A percentile compares a stretch with the other conserved stretches of the same genome.
These are phyloP conservation scores for Erythrolamprus reginae DNA, from an alignment of 2,113 vertebrate genomes.

Conservation along the genomic window DNA sequence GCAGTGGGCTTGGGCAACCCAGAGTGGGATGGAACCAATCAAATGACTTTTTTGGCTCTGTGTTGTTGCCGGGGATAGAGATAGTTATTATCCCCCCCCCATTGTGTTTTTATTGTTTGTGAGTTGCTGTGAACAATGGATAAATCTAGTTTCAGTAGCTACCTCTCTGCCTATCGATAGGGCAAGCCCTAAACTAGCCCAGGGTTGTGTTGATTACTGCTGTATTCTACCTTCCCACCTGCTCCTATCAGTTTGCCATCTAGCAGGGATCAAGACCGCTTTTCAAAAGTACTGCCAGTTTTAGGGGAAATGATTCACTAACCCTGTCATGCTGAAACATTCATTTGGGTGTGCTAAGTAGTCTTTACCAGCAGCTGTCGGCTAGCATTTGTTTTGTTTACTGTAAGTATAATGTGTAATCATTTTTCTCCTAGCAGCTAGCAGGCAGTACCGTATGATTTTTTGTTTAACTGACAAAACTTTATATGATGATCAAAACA, in stretches of 20 bases:
- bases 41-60: not conserved
- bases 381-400: not conserved
- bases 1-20: not conserved
- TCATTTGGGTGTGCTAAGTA: not conserved
- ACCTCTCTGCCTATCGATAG: not conserved
- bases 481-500: not conserved
- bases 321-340: not conserved
- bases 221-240: not conserved
- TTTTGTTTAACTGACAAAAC: not conserved
- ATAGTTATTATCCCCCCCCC: no score
- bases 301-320: not conserved
- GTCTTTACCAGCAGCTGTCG: not conserved
- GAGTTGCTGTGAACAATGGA: not conserved
- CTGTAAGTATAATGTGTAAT: not conserved
- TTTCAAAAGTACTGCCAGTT: not conserved
- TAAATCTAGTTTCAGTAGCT: not conserved
- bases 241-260: not conserved
- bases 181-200: not conserved
- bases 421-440: not conserved
- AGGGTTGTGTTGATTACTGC: not conserved
- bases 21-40: not conserved
- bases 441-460: not conserved
- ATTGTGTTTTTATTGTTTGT: not conserved
- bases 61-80: not conserved
- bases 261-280: not conserved